Evolutionary conservation across 2,113 vertebrate species (phyloP), one percentile per base, ranked within the genome.

Genomic region (Seriola rivoliana): DNA sequence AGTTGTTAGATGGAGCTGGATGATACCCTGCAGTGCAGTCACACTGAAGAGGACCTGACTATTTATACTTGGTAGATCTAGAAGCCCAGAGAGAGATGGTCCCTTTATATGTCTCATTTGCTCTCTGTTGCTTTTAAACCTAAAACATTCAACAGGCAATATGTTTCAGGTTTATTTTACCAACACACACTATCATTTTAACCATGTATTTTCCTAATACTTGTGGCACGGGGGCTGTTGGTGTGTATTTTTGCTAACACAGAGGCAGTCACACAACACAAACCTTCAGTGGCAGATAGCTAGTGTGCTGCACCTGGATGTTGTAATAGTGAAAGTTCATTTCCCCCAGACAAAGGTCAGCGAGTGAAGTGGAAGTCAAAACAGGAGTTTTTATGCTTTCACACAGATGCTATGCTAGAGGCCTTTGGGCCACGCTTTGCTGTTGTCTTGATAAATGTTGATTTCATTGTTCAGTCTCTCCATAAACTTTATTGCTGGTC

Each of bases 11-110:
- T 78, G 74, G 71, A 80, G 82, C 74, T 87, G 68, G 72, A 40
- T 76, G 74, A 71, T 88, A 81, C 75, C 79, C 86, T 91, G 88
- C 81, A 84, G 79, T 84, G 85, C 88, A 89, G 80, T 71, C 64
- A 71, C 83, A 80, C 69, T 64, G 46, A 85, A 50, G 16, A 75
- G 29, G 58, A 78, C 75, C 75, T 67, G 58, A 59, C 67, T 81
- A 68, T 80, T 65, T 84, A 58, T 78, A 68, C 55, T 42, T 21
- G 44, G 63, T 84, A 40, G 80, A 29, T 11, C 25, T 12, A 42
- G 32, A 69, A 79, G 36, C 64, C 44, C 52, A 68, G 68, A 70
- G 75, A 75, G 42, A 21, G 32, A 54, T 5, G 48, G 59, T 50
- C 60, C 38, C 46, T 42, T 55, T n/a, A 4, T 19, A 50, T 48